Evolutionary conservation across 2,113 vertebrate genomes (phyloP).

Genomic region (Pardalotus punctatus): DNA sequence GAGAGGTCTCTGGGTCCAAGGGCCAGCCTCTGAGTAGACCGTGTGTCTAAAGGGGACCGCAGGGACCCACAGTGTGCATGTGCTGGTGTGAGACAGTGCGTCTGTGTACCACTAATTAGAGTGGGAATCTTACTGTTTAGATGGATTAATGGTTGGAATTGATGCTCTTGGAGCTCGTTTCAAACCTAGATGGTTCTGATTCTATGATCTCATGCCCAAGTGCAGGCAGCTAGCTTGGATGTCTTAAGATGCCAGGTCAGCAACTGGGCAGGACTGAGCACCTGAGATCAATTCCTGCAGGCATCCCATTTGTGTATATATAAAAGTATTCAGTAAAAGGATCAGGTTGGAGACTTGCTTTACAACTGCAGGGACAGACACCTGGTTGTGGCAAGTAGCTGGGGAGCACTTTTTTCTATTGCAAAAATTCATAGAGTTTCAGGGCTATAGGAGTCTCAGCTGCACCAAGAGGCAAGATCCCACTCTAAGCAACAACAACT

Average conservation of each 20-base stretch:
- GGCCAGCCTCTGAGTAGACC: neutral
- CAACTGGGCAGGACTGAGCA: neutral
- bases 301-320: rapidly evolving
- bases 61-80: neutral
- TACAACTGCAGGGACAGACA: neutral
- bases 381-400: neutral
- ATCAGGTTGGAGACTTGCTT: neutral
- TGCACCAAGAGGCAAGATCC: neutral
- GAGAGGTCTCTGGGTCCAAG: neutral
- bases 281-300: neutral
- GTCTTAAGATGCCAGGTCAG: neutral
- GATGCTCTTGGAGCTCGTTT: neutral
- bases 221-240: neutral
- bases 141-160: neutral
- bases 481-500: neutral
- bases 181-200: neutral
- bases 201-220: neutral
- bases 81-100: neutral
- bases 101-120: too few relatives aligned
- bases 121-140: neutral
- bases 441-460: rapidly evolving
- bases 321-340: neutral
- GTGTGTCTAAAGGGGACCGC: neutral
- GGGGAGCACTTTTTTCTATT: neutral
- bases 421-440: neutral